These are phyloP conservation scores for Syngnathus floridae DNA, from an alignment of 2,113 vertebrate species.

Conservation along the genomic window DNA sequence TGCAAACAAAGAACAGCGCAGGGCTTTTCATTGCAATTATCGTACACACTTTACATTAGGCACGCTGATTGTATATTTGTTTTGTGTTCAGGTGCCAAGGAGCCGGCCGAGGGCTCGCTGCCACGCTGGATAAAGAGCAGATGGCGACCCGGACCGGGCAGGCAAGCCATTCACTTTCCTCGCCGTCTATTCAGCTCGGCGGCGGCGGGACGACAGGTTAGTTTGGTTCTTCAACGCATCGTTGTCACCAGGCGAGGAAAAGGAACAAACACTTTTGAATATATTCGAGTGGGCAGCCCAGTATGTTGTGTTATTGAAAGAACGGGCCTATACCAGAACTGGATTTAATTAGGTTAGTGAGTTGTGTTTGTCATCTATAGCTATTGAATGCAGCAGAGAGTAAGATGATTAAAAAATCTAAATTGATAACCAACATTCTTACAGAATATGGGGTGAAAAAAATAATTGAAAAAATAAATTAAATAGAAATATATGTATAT, in stretches of 20 bases:
- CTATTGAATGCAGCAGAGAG: background rate
- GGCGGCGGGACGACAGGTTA: constrained; percentile 20
- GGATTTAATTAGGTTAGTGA: background rate
- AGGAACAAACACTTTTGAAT: constrained; percentile 33
- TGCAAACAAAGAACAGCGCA: background rate
- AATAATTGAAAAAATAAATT: no score
- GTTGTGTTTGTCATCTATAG: background rate
- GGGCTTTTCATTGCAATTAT: background rate
- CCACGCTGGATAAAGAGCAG: constrained; percentile 65
- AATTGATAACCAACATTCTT: no score
- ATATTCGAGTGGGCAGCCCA: constrained; percentile 8
- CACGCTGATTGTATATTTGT: constrained; percentile 16
- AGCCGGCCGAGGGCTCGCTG: constrained; percentile 45
- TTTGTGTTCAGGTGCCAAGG: constrained; percentile 46
- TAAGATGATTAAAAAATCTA: background rate
- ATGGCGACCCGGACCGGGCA: constrained; percentile 58
- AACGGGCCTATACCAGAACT: background rate
- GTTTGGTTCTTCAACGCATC: constrained; percentile 50
- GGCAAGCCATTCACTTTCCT: constrained; percentile 50
- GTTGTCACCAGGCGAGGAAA: constrained; percentile 28
- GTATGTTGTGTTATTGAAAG: constrained; percentile 2
- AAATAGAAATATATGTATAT: no score
- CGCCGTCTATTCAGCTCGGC: constrained; percentile 48
- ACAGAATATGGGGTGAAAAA: no score
- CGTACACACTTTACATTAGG: constrained; percentile 24